Percentiles rank a stretch among this genome's conserved stretches.
Conservation (phyloP, 2,888 invertebrate genomes). For the Strigamia transsilvanica region DNA sequence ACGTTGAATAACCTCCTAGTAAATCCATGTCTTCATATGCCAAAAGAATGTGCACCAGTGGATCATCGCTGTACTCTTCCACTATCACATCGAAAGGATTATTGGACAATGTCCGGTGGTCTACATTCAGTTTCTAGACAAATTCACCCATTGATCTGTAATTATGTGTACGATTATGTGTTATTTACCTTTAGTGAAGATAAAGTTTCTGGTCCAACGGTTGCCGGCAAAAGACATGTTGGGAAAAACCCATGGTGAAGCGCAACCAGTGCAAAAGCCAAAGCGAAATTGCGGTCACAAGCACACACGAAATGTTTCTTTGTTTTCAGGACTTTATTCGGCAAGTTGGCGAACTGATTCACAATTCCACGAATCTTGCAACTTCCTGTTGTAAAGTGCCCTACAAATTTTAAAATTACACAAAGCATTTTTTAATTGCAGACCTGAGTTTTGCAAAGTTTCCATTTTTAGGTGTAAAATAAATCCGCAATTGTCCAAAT, state of each 20-base stretch:
- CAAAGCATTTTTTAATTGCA: neutral
- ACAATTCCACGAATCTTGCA: slow-evolving; percentile 3
- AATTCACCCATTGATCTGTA: neutral
- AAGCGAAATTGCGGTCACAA: slow-evolving; percentile 5
- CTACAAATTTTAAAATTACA: neutral
- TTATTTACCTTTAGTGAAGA: neutral
- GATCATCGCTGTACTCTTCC: slow-evolving; percentile 7
- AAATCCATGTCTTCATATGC: neutral
- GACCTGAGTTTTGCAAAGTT: neutral
- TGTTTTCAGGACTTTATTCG: neutral
- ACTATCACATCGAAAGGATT: slow-evolving; percentile 12
- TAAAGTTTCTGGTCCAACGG: neutral
- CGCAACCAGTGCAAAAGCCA: neutral
- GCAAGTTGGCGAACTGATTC: neutral
- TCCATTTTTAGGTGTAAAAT: slow-evolving; percentile 18
- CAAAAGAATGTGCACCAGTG: neutral
- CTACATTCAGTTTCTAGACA: neutral
- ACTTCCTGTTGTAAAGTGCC: neutral
- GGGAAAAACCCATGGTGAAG: neutral
- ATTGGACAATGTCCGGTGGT: neutral
- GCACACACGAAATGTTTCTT: slow-evolving; percentile 49
- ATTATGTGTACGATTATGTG: no score
- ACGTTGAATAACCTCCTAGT: neutral
- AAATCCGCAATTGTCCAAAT: neutral
- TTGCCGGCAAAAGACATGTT: neutral